phyloP scores from a whole-genome alignment of 2,888 invertebrate species.

The Ophion obscuratus region DNA sequence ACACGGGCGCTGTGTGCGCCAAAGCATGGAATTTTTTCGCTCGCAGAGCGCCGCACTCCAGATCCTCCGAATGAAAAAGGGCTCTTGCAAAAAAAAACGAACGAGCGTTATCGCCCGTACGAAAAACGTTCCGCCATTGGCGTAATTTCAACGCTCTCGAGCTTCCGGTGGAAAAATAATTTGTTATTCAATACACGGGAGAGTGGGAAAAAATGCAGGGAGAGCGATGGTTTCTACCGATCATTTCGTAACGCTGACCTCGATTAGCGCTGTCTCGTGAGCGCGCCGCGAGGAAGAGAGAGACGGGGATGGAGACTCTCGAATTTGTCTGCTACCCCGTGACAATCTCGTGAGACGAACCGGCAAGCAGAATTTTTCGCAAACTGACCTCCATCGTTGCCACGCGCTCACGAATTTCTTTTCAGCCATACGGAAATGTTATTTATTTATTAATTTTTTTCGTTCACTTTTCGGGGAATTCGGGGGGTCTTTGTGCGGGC shows the following conservation, averaged over 20 bases:
- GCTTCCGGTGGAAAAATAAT: slow-evolving; percentile 52
- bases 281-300: slow-evolving; percentile 21
- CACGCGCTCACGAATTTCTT: not conserved
- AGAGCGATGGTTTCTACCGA: slow-evolving; percentile 65
- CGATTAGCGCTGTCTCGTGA: slow-evolving; percentile 66
- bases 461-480: slow-evolving; percentile 27
- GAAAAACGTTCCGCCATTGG: not conserved
- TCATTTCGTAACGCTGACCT: slow-evolving; percentile 71
- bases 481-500: slow-evolving; percentile 60
- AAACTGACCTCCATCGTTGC: not conserved
- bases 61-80: not conserved
- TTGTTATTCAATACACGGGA: slow-evolving; percentile 23
- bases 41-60: not conserved
- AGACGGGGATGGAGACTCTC: slow-evolving; percentile 14
- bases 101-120: not conserved
- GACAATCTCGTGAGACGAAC: slow-evolving; percentile 17
- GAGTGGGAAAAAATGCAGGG: slow-evolving; percentile 20
- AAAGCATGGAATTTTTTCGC: slow-evolving; percentile 42
- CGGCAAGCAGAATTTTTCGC: not conserved
- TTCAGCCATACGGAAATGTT: not conserved
- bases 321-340: slow-evolving; percentile 46
- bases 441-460: not conserved
- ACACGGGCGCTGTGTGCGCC: slow-evolving; percentile 32
- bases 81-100: not conserved
- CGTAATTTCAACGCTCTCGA: not conserved